Conservation (phyloP, 2,113 vertebrate species). For the Rhynchopsitta pachyrhyncha region DNA sequence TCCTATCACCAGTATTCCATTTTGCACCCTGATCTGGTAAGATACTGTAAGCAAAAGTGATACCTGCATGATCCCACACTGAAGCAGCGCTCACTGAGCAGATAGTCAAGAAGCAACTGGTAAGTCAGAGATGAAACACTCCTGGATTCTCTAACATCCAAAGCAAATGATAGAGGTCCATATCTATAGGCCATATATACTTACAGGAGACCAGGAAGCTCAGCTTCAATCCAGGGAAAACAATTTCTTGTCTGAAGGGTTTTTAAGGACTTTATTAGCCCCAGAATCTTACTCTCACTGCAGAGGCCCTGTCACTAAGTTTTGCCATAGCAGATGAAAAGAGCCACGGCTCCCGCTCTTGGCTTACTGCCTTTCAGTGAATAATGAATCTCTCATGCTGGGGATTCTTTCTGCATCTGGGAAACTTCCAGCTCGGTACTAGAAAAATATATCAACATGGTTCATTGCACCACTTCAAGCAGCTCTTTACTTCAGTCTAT, state of each 20-base stretch:
- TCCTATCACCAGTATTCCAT: background rate
- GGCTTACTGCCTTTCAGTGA: background rate
- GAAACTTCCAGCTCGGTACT: background rate
- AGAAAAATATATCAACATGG: background rate
- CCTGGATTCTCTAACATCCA: background rate
- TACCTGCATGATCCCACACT: background rate
- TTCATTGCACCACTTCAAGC: background rate
- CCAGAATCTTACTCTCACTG: background rate
- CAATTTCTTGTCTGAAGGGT: background rate
- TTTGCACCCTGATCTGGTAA: background rate
- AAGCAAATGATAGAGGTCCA: background rate
- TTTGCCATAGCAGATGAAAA: background rate
- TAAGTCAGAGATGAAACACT: background rate
- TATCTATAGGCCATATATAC: background rate
- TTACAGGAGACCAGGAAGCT: background rate
- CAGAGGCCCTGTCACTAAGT: background rate
- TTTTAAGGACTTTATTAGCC: background rate
- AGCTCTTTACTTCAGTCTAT: background rate
- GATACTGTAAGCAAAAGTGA: background rate
- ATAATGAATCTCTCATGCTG: background rate
- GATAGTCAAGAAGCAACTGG: background rate
- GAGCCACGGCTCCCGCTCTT: background rate
- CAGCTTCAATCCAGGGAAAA: background rate
- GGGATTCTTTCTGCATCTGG: background rate
- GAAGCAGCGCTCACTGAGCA: background rate